Evolutionary conservation across 2,113 vertebrate genomes (phyloP).

Genomic region (Dunckerocampus dactyliophorus): DNA sequence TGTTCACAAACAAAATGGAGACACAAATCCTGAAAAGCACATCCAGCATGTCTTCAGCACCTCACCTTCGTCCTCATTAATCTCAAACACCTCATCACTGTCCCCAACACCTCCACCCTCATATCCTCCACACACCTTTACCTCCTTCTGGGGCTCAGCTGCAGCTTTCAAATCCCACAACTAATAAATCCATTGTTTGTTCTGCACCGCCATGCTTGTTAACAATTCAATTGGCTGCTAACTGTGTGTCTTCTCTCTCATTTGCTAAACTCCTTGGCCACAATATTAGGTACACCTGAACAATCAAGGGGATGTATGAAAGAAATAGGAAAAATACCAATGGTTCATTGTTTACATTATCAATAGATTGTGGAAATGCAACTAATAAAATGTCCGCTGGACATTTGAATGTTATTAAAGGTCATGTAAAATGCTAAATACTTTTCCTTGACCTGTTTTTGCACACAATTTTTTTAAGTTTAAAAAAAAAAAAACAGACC

Average conservation of each 20-base stretch:
- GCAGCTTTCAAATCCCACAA: constrained; percentile 36
- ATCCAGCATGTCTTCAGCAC: constrained; percentile 44
- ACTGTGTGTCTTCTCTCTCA: not conserved
- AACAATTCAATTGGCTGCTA: constrained; percentile 19
- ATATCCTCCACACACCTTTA: constrained; percentile 60
- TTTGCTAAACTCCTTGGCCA: not conserved
- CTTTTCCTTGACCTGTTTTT: constrained; percentile 2
- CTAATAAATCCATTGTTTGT: constrained; percentile 42
- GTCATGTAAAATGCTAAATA: not conserved
- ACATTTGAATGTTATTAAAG: not conserved
- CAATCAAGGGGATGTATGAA: not conserved
- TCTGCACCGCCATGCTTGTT: constrained; percentile 15
- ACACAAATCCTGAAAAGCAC: constrained; percentile 18
- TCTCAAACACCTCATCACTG: constrained; percentile 67
- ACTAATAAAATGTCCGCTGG: not conserved
- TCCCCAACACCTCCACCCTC: constrained; percentile 48
- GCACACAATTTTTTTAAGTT: not conserved
- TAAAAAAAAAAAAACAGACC: not conserved
- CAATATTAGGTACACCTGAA: not conserved
- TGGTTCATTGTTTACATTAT: not conserved
- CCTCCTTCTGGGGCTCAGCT: constrained; percentile 44
- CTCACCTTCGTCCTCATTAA: constrained; percentile 43
- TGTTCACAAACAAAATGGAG: constrained; percentile 2
- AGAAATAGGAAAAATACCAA: not conserved
- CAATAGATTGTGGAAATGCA: too few species aligned